Base-by-base conservation (phyloP, 2,888 invertebrate genomes). In the Acronicta leporina region DNA sequence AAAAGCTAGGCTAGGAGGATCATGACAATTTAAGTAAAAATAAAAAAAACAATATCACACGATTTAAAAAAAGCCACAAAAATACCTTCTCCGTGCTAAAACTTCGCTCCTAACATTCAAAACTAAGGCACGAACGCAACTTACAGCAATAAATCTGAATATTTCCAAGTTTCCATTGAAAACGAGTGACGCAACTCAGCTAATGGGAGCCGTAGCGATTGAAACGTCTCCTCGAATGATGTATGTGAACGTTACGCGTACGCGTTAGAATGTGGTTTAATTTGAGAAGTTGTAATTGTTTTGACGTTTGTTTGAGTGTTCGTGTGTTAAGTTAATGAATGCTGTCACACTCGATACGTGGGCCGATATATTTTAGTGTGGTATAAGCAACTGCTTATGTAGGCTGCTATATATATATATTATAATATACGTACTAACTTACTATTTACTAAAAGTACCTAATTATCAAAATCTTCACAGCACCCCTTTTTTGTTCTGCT, bases 131-230 rank as follows among this genome's bases (percentile, higher is more conserved):
- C 65, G 70, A 83, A 82, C 75, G 68, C 76, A 84, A 83, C 75
- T 83, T 71, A 49, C 59, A 60, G 82, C 81, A 76, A 86, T 87
- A 87, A 87, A 87, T 86, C 83, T 81, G 80, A 71, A 74, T 73
- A 71, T 63, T 72, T 75, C 79, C 82, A 86, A 89, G 85, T 87
- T 86, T 79, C 75, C 82, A 86, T 84, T 82, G 80, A 83, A 80
- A 77, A 76, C 81, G 79, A 82, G 71, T 82, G 82, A 84, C 82
- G 80, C 64, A 82, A 86, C 82, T 84, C 77, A 73, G 76, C 75
- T 86, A 87, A 86, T 86, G 87, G 82, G 78, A 71, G 73, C 67
- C 65, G 65, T 68, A 75, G 52, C 81, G 81, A 84, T 84, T 80
- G 80, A 83, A 84, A 79, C 73, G 71, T 68, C 78, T 63, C n/a